These are phyloP conservation scores for Steatornis caripensis DNA, from an alignment of 2,113 vertebrate species.

Conservation along the genomic window DNA sequence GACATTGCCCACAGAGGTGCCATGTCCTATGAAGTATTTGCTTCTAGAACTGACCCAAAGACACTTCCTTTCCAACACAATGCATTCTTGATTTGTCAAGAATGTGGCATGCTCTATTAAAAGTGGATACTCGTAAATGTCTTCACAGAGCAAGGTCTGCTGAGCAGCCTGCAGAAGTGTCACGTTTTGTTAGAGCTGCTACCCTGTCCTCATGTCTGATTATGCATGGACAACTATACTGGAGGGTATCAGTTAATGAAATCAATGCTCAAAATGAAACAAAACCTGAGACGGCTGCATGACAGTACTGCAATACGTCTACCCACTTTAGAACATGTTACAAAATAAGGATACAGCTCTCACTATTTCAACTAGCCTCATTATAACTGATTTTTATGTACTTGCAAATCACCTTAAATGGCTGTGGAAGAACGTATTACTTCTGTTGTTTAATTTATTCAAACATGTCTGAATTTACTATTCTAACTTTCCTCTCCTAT, in stretches of 20 bases:
- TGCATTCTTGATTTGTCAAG: constrained; percentile 17
- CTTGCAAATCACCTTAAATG: neutral
- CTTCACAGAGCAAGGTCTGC: neutral
- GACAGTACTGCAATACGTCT: neutral
- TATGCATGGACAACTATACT: neutral
- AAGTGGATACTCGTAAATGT: neutral
- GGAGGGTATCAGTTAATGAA: neutral
- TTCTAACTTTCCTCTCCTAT: neutral
- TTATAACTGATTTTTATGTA: neutral
- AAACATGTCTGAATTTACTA: neutral
- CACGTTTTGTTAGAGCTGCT: constrained; percentile 39
- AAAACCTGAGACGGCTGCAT: neutral
- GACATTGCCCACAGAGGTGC: neutral
- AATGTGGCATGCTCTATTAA: constrained; percentile 30
- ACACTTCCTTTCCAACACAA: neutral
- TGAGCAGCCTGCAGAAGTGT: neutral
- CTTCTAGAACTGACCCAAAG: neutral
- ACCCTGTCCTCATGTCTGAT: neutral
- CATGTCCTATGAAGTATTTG: neutral
- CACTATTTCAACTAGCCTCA: neutral
- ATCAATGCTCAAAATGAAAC: constrained; percentile 25
- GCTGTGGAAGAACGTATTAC: neutral
- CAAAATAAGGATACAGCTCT: neutral
- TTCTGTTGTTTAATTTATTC: neutral
- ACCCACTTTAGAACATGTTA: neutral